Conservation (phyloP, 2,113 vertebrate genomes). For the Triplophysa tibetana region DNA sequence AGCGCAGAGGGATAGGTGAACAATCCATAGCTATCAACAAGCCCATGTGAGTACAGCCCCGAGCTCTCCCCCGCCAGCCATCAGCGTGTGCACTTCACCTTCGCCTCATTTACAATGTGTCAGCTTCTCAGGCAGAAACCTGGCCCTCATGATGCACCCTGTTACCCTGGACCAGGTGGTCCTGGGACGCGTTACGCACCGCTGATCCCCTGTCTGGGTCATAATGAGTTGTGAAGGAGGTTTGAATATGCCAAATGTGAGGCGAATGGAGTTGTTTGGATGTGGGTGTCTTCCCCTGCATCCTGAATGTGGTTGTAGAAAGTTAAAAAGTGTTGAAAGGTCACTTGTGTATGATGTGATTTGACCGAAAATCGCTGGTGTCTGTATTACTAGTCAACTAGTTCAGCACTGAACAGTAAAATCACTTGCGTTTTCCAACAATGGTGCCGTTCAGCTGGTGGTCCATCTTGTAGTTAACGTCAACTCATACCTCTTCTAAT, state of each 20-base stretch:
- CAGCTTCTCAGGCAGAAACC: constrained; percentile 41
- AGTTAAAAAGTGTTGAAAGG: too few relatives aligned
- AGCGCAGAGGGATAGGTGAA: neutral
- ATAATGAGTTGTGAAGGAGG: constrained; percentile 36
- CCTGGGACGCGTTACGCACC: neutral
- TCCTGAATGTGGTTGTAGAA: too few relatives aligned
- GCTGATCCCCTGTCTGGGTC: neutral
- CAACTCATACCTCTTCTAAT: constrained; percentile 6
- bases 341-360: too few relatives aligned
- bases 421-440: constrained; percentile 29
- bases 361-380: too few relatives aligned
- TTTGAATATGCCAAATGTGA: constrained; percentile 35
- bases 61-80: constrained; percentile 15
- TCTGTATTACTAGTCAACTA: too few relatives aligned
- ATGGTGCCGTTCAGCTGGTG: constrained; percentile 12
- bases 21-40: constrained; percentile 29
- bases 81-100: constrained; percentile 27
- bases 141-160: constrained; percentile 34
- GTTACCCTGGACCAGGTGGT: constrained; percentile 14
- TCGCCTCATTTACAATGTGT: constrained; percentile 51
- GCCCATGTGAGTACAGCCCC: constrained; percentile 3
- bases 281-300: constrained; percentile 7
- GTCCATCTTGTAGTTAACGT: neutral
- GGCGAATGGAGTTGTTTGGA: constrained; percentile 43
- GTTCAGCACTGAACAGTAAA: too few relatives aligned